A percentile compares a stretch with the other conserved stretches of the same genome.
phyloP scores from a whole-genome alignment of 2,888 invertebrate species.

The Drosophila yooni region DNA sequence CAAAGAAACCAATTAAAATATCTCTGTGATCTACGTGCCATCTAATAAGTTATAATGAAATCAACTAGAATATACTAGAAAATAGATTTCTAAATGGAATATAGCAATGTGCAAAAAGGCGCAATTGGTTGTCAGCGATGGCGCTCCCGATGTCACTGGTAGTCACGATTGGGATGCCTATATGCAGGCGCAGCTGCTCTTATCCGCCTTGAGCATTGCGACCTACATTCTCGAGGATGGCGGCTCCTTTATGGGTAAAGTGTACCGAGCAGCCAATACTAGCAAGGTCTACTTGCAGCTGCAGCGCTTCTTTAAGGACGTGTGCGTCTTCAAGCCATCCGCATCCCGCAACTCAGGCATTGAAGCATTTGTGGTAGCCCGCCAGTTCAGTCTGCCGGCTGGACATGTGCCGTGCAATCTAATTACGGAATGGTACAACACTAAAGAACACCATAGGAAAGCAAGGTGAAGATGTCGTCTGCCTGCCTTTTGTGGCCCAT shows the following conservation, averaged over 20 bases:
- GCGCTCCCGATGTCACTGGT: constrained; percentile 99
- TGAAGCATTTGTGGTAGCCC: constrained; percentile 98
- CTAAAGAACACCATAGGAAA: constrained; percentile 88
- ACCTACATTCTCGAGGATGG: constrained; percentile 94
- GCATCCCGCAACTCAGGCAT: constrained; percentile 99
- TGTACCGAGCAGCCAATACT: constrained; percentile 97
- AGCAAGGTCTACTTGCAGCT: constrained; percentile 95
- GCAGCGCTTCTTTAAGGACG: constrained; percentile 94
- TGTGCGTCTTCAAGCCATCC: constrained; percentile 96
- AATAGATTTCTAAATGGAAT: background rate
- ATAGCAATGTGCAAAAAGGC: constrained; percentile 87
- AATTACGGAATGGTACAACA: constrained; percentile 87
- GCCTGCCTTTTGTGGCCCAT: constrained; percentile 96
- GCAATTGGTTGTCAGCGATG: constrained; percentile 98
- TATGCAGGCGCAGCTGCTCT: constrained; percentile 97
- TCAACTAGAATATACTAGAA: background rate
- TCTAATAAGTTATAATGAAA: background rate
- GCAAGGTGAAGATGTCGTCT: constrained; percentile 90
- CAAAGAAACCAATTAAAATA: background rate
- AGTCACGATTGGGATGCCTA: constrained; percentile 99
- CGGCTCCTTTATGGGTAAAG: constrained; percentile 98
- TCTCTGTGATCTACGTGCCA: background rate
- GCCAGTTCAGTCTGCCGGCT: constrained; percentile 92
- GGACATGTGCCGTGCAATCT: constrained; percentile 95
- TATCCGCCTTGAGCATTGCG: constrained; percentile 98